Evolutionary conservation across 2,888 invertebrate genomes (phyloP), one percentile per base, ranked within the genome.

Genomic region (Busseola fusca): DNA sequence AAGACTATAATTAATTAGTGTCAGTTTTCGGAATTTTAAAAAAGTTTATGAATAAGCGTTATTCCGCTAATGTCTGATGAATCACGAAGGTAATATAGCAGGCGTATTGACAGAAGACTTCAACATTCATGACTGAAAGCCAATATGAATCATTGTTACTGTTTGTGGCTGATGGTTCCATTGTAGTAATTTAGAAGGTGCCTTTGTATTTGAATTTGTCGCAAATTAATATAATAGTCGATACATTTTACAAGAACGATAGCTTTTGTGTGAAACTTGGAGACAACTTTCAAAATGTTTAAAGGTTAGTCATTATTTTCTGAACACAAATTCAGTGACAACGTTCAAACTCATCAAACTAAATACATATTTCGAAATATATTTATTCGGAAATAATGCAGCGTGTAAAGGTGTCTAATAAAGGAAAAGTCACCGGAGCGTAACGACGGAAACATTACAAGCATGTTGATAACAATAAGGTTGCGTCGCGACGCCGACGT

Each of bases 371-470:
- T 66, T 71, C 40, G 34, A 72, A 69, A 71, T 66, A 18, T 52
- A 74, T 74, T 52, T 58, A 66, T 70, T 72, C 57, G 27, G 25
- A 70, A 66, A 81, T 73, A 82, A 76, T 75, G 75, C 63, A 75
- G 25, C 40, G 50, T 64, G 66, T 64, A 64, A 70, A 86, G 86
- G 85, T 87, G 81, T 87, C 80, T 86, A 84, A 86, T 89, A 89
- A 86, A 87, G 85, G 83, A 76, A 83, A 80, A 87, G 83, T 84
- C 86, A 87, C 72, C 76, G 85, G 84, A 88, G 87, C 84, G 83
- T 82, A 74, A 81, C 73, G 82, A 64, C 89, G 91, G 91, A 89
- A 90, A 91, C 86, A 87, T 86, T 86, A 87, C 85, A 83, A 84
- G 81, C 79, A 74, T 80, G 85, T 84, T 85, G 88, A 86, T 85